Percentiles rank a stretch among this genome's conserved stretches.
phyloP scores from a whole-genome alignment of 2,113 vertebrate genomes.

The Aplodontia rufa region DNA sequence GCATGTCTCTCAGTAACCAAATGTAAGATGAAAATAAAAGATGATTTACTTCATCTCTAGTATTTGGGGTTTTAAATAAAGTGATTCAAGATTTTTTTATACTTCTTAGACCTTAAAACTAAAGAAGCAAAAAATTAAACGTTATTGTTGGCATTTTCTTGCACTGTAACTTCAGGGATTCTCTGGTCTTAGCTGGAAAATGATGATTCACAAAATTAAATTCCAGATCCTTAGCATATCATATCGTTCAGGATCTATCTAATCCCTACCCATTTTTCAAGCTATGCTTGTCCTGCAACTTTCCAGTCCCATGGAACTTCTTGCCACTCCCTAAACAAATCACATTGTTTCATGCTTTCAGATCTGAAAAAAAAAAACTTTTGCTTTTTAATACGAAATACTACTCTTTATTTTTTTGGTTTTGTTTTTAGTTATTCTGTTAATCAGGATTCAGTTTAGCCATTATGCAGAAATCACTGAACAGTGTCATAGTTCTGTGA shows the following conservation, averaged over 20 bases:
- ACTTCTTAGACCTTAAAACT: constrained; percentile 38
- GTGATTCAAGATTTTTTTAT: constrained; percentile 30
- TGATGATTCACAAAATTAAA: not conserved
- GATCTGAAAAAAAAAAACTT: constrained; percentile 31
- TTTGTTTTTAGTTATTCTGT: not conserved
- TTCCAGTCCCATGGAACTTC: not conserved
- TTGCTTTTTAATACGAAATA: constrained; percentile 12
- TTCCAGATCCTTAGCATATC: not conserved
- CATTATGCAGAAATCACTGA: constrained; percentile 21
- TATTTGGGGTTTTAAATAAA: constrained; percentile 63
- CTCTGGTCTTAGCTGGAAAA: constrained; percentile 24
- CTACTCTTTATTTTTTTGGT: not conserved
- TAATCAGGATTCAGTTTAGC: constrained; percentile 20
- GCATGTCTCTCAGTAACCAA: constrained; percentile 70
- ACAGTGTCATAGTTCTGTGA: not conserved
- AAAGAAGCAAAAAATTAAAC: not conserved
- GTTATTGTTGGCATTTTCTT: constrained; percentile 45
- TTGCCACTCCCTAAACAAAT: not conserved
- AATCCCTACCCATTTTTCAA: not conserved
- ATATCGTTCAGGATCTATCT: constrained; percentile 13
- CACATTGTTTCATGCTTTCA: not conserved
- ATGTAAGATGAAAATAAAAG: constrained; percentile 74
- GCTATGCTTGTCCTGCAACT: not conserved
- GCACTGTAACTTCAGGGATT: constrained; percentile 36
- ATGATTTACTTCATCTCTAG: constrained; percentile 50